Evolutionary conservation across 2,888 invertebrate species (phyloP), one percentile per base, ranked within the genome.

Genomic region (Chrysolina oricalcia): DNA sequence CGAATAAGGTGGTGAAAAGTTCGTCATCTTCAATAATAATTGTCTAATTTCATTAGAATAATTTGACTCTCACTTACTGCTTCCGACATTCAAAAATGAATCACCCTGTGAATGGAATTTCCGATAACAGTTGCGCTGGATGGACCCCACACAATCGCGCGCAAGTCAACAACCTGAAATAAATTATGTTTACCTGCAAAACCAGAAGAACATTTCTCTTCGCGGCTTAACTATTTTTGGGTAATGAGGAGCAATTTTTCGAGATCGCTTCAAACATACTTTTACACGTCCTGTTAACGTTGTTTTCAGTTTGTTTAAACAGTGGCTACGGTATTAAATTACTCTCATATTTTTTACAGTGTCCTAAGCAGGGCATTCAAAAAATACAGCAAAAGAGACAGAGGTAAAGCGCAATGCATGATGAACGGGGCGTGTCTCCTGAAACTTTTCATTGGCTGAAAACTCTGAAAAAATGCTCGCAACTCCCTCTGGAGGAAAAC

Each of bases 361-460:
- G 86, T 86, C 86, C 86, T 83, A 85, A 86, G 86, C 86, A 85
- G 83, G 82, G 82, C 84, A 81, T 83, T 84, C 83, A 84, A 85
- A 85, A 85, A 84, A 81, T 81, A 81, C 81, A 77, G 79, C 76
- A 80, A 84, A 85, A 83, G 86, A 85, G 86, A 86, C 82, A 83
- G 84, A 82, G 81, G 80, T 82, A 86, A 86, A 84, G 86, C 84
- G 84, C 80, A 84, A 84, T 83, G 86, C 82, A 83, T 82, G 81
- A 81, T 77, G 76, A 77, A 78, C 80, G 82, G 86, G 88, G 87
- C 87, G 88, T 86, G 85, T 84, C 84, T 73, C 43, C 76, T 76
- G 80, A 83, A 86, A 87, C 85, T 86, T 87, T 87, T 83, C 87
- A 89, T 89, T 89, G 89, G 89, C 82, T 84, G 86, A 87, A 89